Evolutionary conservation across 53 echinoderm and acorn worm genomes (phyloP).

Genomic region (Henricia sp.): DNA sequence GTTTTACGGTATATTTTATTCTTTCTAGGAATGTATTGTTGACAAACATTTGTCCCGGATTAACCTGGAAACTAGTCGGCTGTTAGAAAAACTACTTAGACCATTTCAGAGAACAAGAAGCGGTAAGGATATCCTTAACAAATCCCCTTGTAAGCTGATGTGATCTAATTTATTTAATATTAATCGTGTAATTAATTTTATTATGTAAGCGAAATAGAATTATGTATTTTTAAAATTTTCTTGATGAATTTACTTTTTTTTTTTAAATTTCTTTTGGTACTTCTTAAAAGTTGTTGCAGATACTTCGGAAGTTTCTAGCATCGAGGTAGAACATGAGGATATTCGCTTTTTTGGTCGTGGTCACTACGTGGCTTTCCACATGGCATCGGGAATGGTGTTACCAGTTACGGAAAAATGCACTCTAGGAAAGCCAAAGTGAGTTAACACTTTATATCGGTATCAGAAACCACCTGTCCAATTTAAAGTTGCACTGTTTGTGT

Average conservation of each 20-base stretch:
- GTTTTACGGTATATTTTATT: background rate
- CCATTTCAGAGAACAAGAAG: conserved; percentile 26
- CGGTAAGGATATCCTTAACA: conserved; percentile 39
- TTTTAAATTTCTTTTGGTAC: conserved; percentile 7
- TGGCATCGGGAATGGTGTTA: conserved; percentile 67
- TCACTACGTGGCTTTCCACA: conserved; percentile 55
- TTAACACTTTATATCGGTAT: too few relatives aligned
- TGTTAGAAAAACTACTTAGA: conserved; percentile 44
- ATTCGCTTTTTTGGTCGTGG: conserved; percentile 80
- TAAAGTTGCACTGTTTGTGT: too few relatives aligned
- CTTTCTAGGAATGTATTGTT: conserved; percentile 49
- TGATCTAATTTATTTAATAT: too few relatives aligned
- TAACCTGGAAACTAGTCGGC: conserved; percentile 31
- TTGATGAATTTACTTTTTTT: too few relatives aligned
- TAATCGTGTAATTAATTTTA: too few relatives aligned
- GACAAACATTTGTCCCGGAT: conserved; percentile 24
- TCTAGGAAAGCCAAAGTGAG: conserved; percentile 68
- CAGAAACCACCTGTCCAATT: too few relatives aligned
- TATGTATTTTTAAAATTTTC: too few relatives aligned
- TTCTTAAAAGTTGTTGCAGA: conserved; percentile 54
- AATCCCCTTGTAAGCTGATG: too few relatives aligned
- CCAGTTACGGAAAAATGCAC: conserved; percentile 79
- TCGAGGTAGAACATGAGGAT: conserved; percentile 76
- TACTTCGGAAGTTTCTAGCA: conserved; percentile 46
- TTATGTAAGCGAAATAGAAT: too few relatives aligned